Conservation (phyloP, 2,888 invertebrate genomes). For the Lamproptera curius region DNA sequence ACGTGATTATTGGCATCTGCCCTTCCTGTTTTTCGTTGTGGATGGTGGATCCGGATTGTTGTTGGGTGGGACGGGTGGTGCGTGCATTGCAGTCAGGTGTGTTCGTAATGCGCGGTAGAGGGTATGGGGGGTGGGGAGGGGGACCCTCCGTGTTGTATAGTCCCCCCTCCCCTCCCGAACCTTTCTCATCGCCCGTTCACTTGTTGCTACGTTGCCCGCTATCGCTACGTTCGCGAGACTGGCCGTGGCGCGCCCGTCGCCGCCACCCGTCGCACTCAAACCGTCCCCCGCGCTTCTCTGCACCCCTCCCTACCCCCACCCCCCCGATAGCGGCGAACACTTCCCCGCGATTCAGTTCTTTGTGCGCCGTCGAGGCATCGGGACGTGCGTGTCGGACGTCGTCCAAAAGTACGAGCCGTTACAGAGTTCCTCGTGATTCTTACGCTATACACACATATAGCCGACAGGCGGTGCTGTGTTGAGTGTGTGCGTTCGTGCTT, state of each 20-base stretch:
- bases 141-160: slow-evolving; percentile 42
- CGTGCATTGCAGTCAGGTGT: slow-evolving; percentile 61
- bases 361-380: slow-evolving; percentile 66
- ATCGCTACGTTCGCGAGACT: slow-evolving; percentile 52
- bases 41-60: slow-evolving; percentile 30
- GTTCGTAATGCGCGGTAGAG: slow-evolving; percentile 46
- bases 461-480: slow-evolving; percentile 48
- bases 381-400: slow-evolving; percentile 51
- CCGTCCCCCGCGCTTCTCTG: slow-evolving; percentile 44
- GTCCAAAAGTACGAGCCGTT: slow-evolving; percentile 47
- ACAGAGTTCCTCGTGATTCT: slow-evolving; percentile 47
- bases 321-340: slow-evolving; percentile 50
- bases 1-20: slow-evolving; percentile 59
- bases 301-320: slow-evolving; percentile 48
- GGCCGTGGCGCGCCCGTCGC: slow-evolving; percentile 44
- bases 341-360: slow-evolving; percentile 74
- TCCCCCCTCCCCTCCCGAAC: slow-evolving; percentile 36
- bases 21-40: slow-evolving; percentile 48
- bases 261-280: too few relatives aligned
- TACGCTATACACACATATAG: slow-evolving; percentile 33
- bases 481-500: slow-evolving; percentile 50
- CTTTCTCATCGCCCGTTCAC: slow-evolving; percentile 60
- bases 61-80: slow-evolving; percentile 40
- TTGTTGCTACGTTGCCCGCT: slow-evolving; percentile 71
- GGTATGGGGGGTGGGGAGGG: slow-evolving; percentile 15